Percentiles rank a stretch among this genome's conserved stretches.
These are phyloP conservation scores for Oryctolagus cuniculus DNA, from an alignment of 2,113 vertebrate species.

Conservation along the genomic window DNA sequence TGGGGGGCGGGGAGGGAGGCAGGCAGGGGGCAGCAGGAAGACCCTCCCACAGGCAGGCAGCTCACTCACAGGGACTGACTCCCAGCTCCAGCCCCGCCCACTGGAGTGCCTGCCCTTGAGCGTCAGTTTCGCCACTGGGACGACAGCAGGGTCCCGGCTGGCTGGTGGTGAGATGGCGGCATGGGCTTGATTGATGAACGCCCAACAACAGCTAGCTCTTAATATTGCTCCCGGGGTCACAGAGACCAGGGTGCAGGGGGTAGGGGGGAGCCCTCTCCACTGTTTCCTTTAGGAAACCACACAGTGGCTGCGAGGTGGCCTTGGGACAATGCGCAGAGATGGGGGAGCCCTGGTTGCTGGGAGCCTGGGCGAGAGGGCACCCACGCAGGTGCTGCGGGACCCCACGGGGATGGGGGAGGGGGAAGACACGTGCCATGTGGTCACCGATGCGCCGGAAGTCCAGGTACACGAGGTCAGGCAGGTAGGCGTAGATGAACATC, in stretches of 20 bases:
- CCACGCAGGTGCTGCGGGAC: not conserved
- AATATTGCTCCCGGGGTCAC: not conserved
- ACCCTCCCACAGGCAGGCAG: not conserved
- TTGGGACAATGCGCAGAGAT: too few relatives aligned
- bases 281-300: not conserved
- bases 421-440: constrained; percentile 87
- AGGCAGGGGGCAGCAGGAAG: not conserved
- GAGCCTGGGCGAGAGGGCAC: fast-evolving
- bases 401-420: not conserved
- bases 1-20: too few relatives aligned
- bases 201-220: too few relatives aligned
- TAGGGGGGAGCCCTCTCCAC: not conserved
- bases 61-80: not conserved
- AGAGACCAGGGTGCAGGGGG: not conserved
- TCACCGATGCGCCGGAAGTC: constrained; percentile 91
- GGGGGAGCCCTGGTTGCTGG: not conserved
- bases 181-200: too few relatives aligned
- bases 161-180: too few relatives aligned
- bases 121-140: too few relatives aligned
- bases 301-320: too few relatives aligned
- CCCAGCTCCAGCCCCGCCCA: too few relatives aligned
- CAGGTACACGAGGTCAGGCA: constrained; percentile 91
- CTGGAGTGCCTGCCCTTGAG: not conserved
- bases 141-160: too few relatives aligned
- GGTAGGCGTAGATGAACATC: constrained; percentile 89